Evolutionary conservation across 2,113 vertebrate genomes (phyloP).

Genomic region (Oryzias curvinotus): DNA sequence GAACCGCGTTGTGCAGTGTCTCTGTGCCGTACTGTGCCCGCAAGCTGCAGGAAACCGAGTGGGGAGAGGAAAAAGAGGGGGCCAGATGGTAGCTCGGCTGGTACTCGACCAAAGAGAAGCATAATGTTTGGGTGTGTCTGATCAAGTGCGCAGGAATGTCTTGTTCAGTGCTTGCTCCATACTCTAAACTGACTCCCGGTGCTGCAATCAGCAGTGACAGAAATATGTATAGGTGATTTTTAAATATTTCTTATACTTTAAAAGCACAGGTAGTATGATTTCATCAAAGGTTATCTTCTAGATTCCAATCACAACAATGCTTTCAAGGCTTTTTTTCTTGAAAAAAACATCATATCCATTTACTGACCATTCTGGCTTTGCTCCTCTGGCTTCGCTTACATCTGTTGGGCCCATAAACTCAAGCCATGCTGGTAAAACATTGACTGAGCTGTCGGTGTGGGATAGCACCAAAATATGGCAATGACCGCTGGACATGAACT

Average conservation of each 20-base stretch:
- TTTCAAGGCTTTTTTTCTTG: not conserved
- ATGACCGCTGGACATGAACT: slow-evolving; percentile 85
- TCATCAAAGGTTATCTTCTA: not conserved
- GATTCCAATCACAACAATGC: not conserved
- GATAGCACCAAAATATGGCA: slow-evolving; percentile 82
- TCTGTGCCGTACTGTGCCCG: slow-evolving; percentile 85
- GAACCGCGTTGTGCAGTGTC: slow-evolving; percentile 82
- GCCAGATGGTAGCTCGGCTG: slow-evolving; percentile 77
- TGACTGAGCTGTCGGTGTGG: slow-evolving; percentile 64
- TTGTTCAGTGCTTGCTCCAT: slow-evolving; percentile 45
- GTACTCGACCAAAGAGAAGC: slow-evolving; percentile 62
- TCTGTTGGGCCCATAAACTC: slow-evolving; percentile 82
- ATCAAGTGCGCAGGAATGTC: slow-evolving; percentile 48
- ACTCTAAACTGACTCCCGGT: slow-evolving; percentile 28
- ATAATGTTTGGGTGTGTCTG: slow-evolving; percentile 70
- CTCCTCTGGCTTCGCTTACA: slow-evolving; percentile 76
- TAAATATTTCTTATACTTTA: slow-evolving; percentile 6
- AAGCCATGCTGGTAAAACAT: slow-evolving; percentile 78
- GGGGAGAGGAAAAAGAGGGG: slow-evolving; percentile 50
- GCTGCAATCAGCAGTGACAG: slow-evolving; percentile 28
- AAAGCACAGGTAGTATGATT: not conserved
- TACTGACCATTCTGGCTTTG: slow-evolving; percentile 81
- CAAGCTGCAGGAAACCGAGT: slow-evolving; percentile 74
- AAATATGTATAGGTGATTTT: slow-evolving; percentile 6
- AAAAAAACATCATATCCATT: not conserved